Evolutionary conservation across 2,888 invertebrate genomes (phyloP), one percentile per base, ranked within the genome.

Genomic region (Caenorhabditis parvicauda): DNA sequence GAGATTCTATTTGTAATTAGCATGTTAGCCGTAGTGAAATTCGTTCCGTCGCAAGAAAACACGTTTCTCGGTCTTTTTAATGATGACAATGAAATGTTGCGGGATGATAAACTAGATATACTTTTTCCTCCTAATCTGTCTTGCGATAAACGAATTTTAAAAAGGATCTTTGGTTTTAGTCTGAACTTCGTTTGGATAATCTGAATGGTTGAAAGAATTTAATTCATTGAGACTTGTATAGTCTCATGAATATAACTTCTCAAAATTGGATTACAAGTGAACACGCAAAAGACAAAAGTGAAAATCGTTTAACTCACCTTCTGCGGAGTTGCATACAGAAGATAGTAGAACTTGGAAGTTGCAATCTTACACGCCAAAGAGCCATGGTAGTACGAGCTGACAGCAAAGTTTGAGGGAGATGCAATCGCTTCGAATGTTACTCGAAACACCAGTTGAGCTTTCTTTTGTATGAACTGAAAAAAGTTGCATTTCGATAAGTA

Each of bases 371-470:
- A 64, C 0, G 59, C 50, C 24, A 56, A 54, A 28, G 59, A 21
- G 7, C 64, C 64, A 41, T 64, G 64, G n/a, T 64, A 64, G 41
- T 64, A 54, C 44, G 41, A 54, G 2, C 59, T 55, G 19, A 64
- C 56, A 1, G 59, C 64, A 39, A 64, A 64, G 21, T 64, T 64
- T 35, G 24, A 29, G 14, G 44, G 35, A 1, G 64, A 53, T 42
- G 59, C 38, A 4, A 64, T 56, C 5, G 50, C 39, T 37, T 64
- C 64, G 17, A 59, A 64, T 19, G 54, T 59, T 29, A 39, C 42
- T n/a, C 55, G 56, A 43, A 43, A 64, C 14, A 38, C 17, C 4
- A 56, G 48, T 56, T 64, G 64, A 14, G 64, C 43, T 29, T 54
- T 52, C 43, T 53, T 48, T 56, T 64, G 64, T 19, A 64, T 54